Evolutionary conservation across 2,888 invertebrate genomes (phyloP).

Genomic region (Neoaliturus tenellus): DNA sequence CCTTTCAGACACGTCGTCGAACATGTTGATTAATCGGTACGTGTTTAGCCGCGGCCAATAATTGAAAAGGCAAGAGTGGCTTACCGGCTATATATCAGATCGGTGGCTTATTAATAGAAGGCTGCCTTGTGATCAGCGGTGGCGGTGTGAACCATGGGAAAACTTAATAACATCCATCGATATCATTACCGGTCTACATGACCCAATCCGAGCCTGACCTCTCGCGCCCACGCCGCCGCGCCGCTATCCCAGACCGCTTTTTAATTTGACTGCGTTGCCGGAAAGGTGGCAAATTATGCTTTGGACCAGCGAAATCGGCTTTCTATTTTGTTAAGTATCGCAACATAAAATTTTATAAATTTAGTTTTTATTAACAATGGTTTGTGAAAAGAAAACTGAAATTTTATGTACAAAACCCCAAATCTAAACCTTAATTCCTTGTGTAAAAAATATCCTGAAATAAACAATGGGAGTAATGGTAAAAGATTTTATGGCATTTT

Average conservation of each 20-base stretch:
- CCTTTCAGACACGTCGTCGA: constrained; percentile 37
- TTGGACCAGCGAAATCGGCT: background rate
- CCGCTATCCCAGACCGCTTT: background rate
- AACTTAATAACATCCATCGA: constrained; percentile 43
- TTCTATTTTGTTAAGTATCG: too few relatives aligned
- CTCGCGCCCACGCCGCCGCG: background rate
- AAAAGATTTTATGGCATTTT: too few relatives aligned
- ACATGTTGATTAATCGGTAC: constrained; percentile 41
- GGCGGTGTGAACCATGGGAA: constrained; percentile 53
- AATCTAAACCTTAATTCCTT: too few relatives aligned
- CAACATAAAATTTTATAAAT: too few relatives aligned
- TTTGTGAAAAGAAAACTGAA: too few relatives aligned
- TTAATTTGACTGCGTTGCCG: background rate
- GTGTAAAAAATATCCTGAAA: too few relatives aligned
- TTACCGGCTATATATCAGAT: constrained; percentile 39
- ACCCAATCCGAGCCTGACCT: background rate
- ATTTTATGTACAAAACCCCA: too few relatives aligned
- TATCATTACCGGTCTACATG: constrained; percentile 20
- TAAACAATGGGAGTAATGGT: too few relatives aligned
- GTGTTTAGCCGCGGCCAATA: constrained; percentile 48
- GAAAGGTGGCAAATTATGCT: background rate
- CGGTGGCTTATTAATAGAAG: constrained; percentile 35
- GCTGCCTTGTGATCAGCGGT: constrained; percentile 36
- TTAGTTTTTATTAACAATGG: too few relatives aligned
- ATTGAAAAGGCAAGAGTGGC: constrained; percentile 50